These are phyloP conservation scores for Pseudopipra pipra DNA, from an alignment of 2,113 vertebrate genomes.

Conservation along the genomic window DNA sequence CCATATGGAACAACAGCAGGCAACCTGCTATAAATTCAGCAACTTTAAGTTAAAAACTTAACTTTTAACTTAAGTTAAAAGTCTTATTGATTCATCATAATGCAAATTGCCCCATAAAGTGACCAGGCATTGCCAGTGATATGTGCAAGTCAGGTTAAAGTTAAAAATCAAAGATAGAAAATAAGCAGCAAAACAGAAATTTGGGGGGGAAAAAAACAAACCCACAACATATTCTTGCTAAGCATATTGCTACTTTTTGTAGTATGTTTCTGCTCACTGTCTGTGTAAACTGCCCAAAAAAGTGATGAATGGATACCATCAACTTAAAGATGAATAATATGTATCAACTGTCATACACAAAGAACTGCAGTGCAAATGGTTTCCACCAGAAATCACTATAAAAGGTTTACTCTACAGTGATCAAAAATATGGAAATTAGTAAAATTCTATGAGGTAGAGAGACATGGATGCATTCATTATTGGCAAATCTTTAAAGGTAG, in stretches of 20 bases:
- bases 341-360: neutral
- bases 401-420: neutral
- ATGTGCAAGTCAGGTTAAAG: neutral
- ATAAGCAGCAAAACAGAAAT: neutral
- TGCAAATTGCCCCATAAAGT: neutral
- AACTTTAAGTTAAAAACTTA: neutral
- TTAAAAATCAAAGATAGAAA: neutral
- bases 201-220: neutral
- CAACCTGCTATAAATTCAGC: neutral
- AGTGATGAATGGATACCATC: neutral
- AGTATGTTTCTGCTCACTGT: neutral
- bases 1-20: neutral
- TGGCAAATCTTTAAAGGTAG: neutral
- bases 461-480: neutral
- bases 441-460: neutral
- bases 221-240: neutral
- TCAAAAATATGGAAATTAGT: neutral
- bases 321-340: neutral
- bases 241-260: neutral
- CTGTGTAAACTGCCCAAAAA: neutral
- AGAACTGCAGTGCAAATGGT: neutral
- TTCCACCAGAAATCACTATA: neutral
- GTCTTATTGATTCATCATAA: neutral
- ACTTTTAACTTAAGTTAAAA: neutral
- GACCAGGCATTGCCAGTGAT: neutral